A percentile compares a stretch with the other conserved stretches of the same genome.
These are phyloP conservation scores for Argynnis bischoffii DNA, from an alignment of 2,888 invertebrate genomes.

Conservation along the genomic window DNA sequence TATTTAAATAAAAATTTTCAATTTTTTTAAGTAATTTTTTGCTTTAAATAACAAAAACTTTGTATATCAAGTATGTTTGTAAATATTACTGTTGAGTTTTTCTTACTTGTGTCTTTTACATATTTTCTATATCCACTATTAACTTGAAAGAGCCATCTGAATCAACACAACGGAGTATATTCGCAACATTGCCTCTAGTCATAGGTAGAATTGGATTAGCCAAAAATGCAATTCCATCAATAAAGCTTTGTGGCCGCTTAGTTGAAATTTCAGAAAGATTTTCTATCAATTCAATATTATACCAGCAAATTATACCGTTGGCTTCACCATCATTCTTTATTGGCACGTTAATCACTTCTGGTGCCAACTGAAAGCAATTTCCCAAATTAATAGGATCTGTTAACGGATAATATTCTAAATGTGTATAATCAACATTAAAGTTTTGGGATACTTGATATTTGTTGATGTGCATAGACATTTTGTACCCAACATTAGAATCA, in stretches of 20 bases:
- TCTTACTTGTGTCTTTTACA: conserved; percentile 22
- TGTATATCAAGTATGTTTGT: neutral
- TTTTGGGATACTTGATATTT: conserved; percentile 83
- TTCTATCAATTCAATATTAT: conserved; percentile 70
- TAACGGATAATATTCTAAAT: conserved; percentile 65
- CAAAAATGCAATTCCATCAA: conserved; percentile 75
- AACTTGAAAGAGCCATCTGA: conserved; percentile 63
- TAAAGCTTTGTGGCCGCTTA: conserved; percentile 64
- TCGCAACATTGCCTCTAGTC: conserved; percentile 52
- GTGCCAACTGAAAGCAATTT: conserved; percentile 42
- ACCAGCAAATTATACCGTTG: conserved; percentile 82
- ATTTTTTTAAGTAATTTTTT: neutral
- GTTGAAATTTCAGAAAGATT: conserved; percentile 66
- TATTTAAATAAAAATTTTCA: neutral
- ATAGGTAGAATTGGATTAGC: conserved; percentile 59
- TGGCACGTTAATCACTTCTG: conserved; percentile 51
- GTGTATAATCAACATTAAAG: conserved; percentile 71
- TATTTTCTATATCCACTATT: conserved; percentile 48
- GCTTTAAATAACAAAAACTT: neutral
- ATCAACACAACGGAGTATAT: conserved; percentile 59
- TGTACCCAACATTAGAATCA: conserved; percentile 80
- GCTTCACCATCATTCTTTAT: conserved; percentile 64
- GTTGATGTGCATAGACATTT: conserved; percentile 81
- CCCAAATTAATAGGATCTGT: conserved; percentile 60
- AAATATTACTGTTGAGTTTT: no score